phyloP scores from a whole-genome alignment of 1,140 invertebrate genomes.

The Ceratosolen fusciceps region DNA sequence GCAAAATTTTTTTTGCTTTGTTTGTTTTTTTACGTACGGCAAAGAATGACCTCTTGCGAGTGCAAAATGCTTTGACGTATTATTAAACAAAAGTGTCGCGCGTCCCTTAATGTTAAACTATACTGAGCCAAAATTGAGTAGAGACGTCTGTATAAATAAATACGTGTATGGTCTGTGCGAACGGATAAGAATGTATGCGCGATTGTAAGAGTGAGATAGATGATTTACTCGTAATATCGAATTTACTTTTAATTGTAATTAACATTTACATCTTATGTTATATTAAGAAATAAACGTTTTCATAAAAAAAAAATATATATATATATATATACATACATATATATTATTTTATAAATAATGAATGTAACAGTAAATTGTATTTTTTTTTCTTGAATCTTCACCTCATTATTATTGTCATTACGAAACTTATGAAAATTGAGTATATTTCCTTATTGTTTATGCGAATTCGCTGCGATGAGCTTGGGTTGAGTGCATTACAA shows the following conservation, averaged over 20 bases:
- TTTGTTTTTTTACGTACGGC: neutral
- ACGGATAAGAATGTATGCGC: neutral
- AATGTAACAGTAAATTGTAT: neutral
- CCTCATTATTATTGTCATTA: too few species aligned
- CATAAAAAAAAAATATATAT: slow-evolving; percentile 25
- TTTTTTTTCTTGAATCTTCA: too few species aligned
- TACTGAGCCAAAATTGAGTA: slow-evolving; percentile 38
- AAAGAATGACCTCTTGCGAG: too few species aligned
- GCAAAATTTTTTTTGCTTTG: neutral
- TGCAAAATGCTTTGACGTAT: slow-evolving; percentile 4
- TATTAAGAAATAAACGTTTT: slow-evolving; percentile 42
- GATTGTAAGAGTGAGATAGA: neutral
- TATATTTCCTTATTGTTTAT: too few species aligned
- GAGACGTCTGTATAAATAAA: neutral
- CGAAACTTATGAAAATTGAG: too few species aligned
- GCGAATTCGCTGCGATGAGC: too few species aligned
- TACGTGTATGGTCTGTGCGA: neutral
- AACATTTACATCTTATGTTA: slow-evolving; percentile 29
- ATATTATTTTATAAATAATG: slow-evolving; percentile 28
- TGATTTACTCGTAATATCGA: slow-evolving; percentile 5
- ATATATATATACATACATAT: too few species aligned
- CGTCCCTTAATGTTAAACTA: slow-evolving; percentile 14
- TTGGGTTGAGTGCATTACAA: too few species aligned
- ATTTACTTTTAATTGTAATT: neutral
- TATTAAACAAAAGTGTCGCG: slow-evolving; percentile 35